phyloP scores from a whole-genome alignment of 2,113 vertebrate species.

The Poecile atricapillus region DNA sequence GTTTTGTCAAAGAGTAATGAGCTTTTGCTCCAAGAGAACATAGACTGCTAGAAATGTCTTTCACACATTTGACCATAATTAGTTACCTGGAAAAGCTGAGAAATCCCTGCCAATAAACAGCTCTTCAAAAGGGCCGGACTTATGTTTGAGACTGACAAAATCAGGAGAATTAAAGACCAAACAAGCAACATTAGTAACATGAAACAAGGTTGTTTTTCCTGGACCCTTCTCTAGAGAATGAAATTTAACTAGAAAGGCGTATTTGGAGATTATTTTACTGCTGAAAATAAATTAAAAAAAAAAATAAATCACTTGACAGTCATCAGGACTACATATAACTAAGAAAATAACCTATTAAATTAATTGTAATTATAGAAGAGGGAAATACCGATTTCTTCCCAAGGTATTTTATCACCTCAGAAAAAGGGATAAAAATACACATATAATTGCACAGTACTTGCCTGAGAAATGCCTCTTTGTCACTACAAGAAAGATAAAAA shows the following conservation, averaged over 20 bases:
- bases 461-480: background rate
- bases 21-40: background rate
- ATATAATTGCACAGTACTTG: background rate
- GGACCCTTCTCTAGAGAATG: fast-evolving
- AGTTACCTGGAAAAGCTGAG: background rate
- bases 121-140: background rate
- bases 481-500: background rate
- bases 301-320: background rate
- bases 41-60: background rate
- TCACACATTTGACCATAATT: background rate
- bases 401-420: background rate
- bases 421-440: background rate
- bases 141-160: background rate
- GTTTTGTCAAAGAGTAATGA: background rate
- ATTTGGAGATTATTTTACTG: background rate
- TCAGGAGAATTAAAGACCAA: background rate
- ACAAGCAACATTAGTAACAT: background rate
- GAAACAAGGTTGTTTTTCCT: background rate
- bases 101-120: background rate
- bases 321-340: background rate
- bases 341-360: background rate
- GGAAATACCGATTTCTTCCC: background rate
- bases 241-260: background rate
- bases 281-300: background rate
- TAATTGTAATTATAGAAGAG: background rate